Base-by-base conservation (phyloP, 2,888 invertebrate genomes). In the Hipparchia sbordonii region DNA sequence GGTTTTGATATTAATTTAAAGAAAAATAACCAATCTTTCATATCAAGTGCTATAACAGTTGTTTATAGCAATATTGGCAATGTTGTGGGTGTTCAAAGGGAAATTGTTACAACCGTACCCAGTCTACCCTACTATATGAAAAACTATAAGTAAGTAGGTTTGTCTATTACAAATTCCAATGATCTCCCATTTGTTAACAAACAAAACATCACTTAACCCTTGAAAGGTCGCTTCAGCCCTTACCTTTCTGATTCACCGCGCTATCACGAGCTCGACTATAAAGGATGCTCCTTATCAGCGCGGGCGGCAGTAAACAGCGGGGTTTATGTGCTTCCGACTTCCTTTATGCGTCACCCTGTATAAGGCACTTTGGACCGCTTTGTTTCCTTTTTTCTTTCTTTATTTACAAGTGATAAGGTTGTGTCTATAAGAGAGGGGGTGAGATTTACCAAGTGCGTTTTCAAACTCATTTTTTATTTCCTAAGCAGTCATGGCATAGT, bases 301-400 rank as follows among this genome's bases (percentile, higher is more conserved):
- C 72, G 70, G 71, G 66, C 48, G 69, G 67, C 76, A 79, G 82
- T 83, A 83, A 84, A 83, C 79, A 80, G 80, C 76, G 78, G 78
- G 81, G 82, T 84, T 85, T 85, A 84, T 82, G 78, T 77, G 75
- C 82, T 84, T 85, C 85, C 84, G 78, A 78, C 81, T 85, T 85
- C 84, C 85, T 79, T 79, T 79, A 78, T 77, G 75, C 78, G 76
- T 79, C 80, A 77, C 76, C 77, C 80, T 80, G 77, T 80, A 76
- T 80, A 80, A 78, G 73, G 72, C 76, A 76, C 80, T 80, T 79
- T 77, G 77, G 76, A 66, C 63, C 65, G 74, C 77, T 77, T 81
- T 80, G 77, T 79, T 76, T 65, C 65, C 65, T 33, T 73, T 69
- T 73, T 79, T 78, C 74, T 78, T 78, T 79, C 66, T 73, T 70